Conservation (phyloP, 2,113 vertebrate species). For the Podarcis cretensis region DNA sequence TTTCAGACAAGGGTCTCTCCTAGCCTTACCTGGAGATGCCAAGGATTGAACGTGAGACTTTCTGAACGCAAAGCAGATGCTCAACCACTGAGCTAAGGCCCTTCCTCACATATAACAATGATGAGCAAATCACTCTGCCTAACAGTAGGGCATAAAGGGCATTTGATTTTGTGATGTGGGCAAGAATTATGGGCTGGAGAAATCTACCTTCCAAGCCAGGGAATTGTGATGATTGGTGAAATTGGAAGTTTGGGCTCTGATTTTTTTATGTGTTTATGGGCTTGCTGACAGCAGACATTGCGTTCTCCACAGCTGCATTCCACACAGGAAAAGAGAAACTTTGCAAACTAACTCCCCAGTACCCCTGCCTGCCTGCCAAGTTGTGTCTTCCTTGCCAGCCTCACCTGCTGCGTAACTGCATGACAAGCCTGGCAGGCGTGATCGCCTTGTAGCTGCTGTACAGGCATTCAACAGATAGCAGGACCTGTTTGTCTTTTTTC, state of each 20-base stretch:
- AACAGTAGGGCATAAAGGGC: not conserved
- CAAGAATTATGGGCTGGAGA: not conserved
- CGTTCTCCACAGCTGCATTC: not conserved
- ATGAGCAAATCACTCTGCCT: not conserved
- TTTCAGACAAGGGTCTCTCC: no score
- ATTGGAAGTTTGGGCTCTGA: not conserved
- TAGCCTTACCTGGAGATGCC: no score
- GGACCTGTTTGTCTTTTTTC: not conserved
- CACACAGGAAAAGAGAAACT: not conserved
- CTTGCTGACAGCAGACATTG: not conserved
- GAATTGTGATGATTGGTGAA: not conserved
- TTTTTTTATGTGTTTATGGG: not conserved
- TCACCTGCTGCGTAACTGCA: not conserved
- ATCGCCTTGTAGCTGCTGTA: not conserved
- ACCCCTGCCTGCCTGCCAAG: not conserved
- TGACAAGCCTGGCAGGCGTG: not conserved
- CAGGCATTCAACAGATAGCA: not conserved
- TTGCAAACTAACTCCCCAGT: not conserved
- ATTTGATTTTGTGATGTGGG: not conserved
- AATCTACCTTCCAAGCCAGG: not conserved
- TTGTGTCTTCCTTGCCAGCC: not conserved
- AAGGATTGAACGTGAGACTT: no score
- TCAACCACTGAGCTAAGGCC: no score
- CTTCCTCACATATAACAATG: no score
- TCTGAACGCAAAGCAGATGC: no score